Base-by-base conservation (phyloP, 2,888 invertebrate genomes). In the Epistrophe grossulariae region DNA sequence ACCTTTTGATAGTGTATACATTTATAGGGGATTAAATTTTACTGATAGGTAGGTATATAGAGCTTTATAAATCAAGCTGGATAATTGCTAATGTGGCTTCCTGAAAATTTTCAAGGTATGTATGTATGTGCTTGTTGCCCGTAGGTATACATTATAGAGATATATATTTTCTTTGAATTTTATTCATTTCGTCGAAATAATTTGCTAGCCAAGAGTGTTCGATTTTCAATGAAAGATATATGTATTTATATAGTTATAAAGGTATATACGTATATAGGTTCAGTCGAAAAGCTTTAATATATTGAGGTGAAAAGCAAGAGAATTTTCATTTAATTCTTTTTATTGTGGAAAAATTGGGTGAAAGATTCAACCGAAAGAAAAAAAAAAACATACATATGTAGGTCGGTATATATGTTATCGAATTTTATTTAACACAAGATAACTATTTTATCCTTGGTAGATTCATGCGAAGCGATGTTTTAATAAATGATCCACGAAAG, bases 41-140 rank as follows among this genome's bases (percentile, higher is more conserved):
- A 24, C 48, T 11, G 10, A 15, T 15, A 24, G 24, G 24, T 24
- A 24, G n/a, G 66, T 50, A 35, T 9, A 5, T 35, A 62, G 52
- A 43, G 24, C 62, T 43, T 74, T 79, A 87, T 87, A 83, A 62
- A 87, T 87, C 83, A 87, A 79, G 50, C 19, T 70, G 52, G 87
- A 87, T 87, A 83, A 87, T 87, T 87, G 83, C 87, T 74, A 84
- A 84, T 76, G 71, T 84, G 68, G 66, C 55, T 57, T 76, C 52
- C 64, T 57, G 15, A 28, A 40, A 11, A 43, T n/a, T 60, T 52
- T 35, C 43, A 15, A 38, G 24, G 15, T 60, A 11, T 52, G 43
- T 45, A 31, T n/a, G 57, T 57, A 24, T n/a, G 13, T 19, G 60
- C 38, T n/a, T 38, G 13, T 60, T 24, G 35, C 11, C 10, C 17